phyloP scores from a whole-genome alignment of 2,888 invertebrate genomes.

The Orthosia incerta region DNA sequence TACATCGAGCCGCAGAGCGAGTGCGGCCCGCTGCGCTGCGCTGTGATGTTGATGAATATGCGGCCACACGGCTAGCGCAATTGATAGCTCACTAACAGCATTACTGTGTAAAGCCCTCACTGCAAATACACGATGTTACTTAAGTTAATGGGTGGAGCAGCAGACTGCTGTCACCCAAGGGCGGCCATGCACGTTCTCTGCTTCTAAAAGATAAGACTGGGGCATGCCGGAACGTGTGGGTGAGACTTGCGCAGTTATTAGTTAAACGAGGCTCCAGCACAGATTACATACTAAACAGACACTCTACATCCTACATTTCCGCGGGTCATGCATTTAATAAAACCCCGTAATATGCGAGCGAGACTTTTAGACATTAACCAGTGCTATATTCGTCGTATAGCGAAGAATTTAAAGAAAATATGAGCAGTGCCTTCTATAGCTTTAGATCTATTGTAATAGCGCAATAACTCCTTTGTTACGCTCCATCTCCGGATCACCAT shows the following conservation, averaged over 20 bases:
- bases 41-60: constrained; percentile 59
- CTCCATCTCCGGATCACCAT: constrained; percentile 12
- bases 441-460: constrained; percentile 20
- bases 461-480: constrained; percentile 29
- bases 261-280: constrained; percentile 31
- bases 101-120: constrained; percentile 26
- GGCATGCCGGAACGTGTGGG: constrained; percentile 25
- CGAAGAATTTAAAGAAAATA: constrained; percentile 14
- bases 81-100: constrained; percentile 47
- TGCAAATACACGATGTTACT: constrained; percentile 39
- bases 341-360: constrained; percentile 6
- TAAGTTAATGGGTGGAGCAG: constrained; percentile 22
- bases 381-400: constrained; percentile 11
- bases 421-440: constrained; percentile 1
- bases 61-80: constrained; percentile 54
- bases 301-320: constrained; percentile 17
- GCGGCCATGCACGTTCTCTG: constrained; percentile 4
- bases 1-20: constrained; percentile 34
- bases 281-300: constrained; percentile 44
- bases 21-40: constrained; percentile 27
- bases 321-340: constrained; percentile 15
- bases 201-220: constrained; percentile 22
- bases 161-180: constrained; percentile 3
- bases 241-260: constrained; percentile 39
- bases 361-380: constrained; percentile 6